Percentiles rank a stretch among this genome's conserved stretches.
Evolutionary conservation across 2,113 vertebrate species (phyloP).

Genomic region (Nanorana parkeri): DNA sequence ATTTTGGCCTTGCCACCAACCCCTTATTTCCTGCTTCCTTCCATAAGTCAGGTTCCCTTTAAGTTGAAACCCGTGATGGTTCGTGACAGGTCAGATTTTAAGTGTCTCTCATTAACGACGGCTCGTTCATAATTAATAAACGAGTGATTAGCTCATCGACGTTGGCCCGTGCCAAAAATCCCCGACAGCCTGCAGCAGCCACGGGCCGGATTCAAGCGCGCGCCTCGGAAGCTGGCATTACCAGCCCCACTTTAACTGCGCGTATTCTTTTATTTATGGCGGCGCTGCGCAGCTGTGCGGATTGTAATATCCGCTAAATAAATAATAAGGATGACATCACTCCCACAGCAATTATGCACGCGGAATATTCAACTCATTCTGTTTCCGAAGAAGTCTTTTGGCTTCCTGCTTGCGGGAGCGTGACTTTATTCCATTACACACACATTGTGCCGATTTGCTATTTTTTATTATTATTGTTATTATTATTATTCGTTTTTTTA

Average conservation of each 20-base stretch:
- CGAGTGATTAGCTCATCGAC: neutral
- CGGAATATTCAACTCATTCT: neutral
- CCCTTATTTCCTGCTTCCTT: too few species aligned
- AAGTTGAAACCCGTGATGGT: too few species aligned
- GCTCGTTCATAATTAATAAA: neutral
- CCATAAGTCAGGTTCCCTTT: too few species aligned
- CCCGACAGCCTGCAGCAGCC: neutral
- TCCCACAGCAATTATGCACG: conserved; percentile 35
- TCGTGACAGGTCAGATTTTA: neutral
- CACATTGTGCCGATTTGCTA: neutral
- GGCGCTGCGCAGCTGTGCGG: conserved; percentile 13
- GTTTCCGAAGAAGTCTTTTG: neutral
- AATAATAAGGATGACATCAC: conserved; percentile 42
- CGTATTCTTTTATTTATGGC: conserved; percentile 34
- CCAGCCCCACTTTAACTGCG: neutral
- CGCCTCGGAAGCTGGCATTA: neutral
- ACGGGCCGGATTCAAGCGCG: neutral
- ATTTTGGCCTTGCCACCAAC: too few species aligned
- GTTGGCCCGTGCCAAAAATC: neutral
- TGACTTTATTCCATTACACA: conserved; percentile 42
- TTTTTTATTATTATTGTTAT: neutral
- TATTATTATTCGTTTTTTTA: neutral
- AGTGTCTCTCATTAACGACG: neutral
- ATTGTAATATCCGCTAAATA: conserved; percentile 40
- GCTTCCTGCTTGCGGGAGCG: conserved; percentile 8